A percentile compares a stretch with the other conserved stretches of the same genome.
phyloP scores from a whole-genome alignment of 2,888 invertebrate genomes.

The Strigamia maritima region DNA sequence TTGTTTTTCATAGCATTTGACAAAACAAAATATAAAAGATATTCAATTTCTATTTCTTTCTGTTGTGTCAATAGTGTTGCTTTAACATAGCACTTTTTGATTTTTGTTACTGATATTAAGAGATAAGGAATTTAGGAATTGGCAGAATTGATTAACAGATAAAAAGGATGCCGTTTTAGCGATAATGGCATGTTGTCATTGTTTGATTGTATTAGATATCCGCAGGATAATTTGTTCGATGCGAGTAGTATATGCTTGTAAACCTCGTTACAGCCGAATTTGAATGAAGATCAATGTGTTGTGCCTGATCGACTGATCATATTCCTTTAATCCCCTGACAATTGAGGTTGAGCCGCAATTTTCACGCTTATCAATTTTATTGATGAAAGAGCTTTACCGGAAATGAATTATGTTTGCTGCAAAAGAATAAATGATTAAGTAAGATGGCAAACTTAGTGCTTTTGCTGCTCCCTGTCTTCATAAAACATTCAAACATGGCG shows the following conservation, averaged over 20 bases:
- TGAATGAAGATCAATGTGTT: slow-evolving; percentile 19
- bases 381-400: slow-evolving; percentile 8
- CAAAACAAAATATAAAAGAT: too few species aligned
- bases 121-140: too few species aligned
- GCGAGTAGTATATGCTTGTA: not conserved
- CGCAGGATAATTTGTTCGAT: not conserved
- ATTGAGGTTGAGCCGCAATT: slow-evolving; percentile 24
- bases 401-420: slow-evolving; percentile 12
- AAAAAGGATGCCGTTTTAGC: too few species aligned
- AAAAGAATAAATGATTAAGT: slow-evolving; percentile 22
- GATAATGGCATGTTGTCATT: too few species aligned
- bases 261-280: not conserved
- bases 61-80: too few species aligned
- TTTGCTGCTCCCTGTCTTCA: not conserved
- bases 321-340: slow-evolving; percentile 21
- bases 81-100: too few species aligned
- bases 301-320: not conserved
- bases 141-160: too few species aligned
- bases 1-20: too few species aligned
- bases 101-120: too few species aligned
- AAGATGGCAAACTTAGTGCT: slow-evolving; percentile 12
- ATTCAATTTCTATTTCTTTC: too few species aligned
- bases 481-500: slow-evolving; percentile 15
- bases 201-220: not conserved
- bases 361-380: slow-evolving; percentile 28